Percentiles rank a stretch among this genome's conserved stretches.
Evolutionary conservation across 2,113 vertebrate genomes (phyloP).

Genomic region (Tenrec ecaudatus): DNA sequence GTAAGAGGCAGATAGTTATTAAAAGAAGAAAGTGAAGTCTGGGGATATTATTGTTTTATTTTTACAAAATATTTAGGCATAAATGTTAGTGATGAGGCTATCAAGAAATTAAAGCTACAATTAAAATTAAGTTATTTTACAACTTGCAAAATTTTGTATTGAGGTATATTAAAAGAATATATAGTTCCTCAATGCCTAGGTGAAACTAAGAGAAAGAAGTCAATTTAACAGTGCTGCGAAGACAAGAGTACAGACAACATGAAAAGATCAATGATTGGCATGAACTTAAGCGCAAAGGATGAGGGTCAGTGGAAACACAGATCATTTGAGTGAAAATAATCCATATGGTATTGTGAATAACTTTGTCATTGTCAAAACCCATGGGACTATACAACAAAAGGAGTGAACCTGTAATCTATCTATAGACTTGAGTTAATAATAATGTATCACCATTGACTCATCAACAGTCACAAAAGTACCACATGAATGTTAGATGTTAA

Average conservation of each 20-base stretch:
- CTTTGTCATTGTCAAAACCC: not conserved
- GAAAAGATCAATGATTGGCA: not conserved
- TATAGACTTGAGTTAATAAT: not conserved
- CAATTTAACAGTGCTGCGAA: not conserved
- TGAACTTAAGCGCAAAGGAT: not conserved
- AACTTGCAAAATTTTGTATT: not conserved
- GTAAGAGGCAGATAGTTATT: no score
- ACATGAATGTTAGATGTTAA: not conserved
- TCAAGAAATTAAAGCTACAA: not conserved
- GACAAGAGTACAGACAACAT: not conserved
- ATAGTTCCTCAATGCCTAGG: not conserved
- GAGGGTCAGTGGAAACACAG: not conserved
- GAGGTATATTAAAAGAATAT: constrained; percentile 10
- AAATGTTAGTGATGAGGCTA: not conserved
- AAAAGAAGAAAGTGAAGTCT: not conserved
- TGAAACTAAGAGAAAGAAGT: no score
- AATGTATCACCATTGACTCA: not conserved
- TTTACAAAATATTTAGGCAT: not conserved
- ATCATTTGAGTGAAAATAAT: not conserved
- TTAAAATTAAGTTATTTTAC: not conserved
- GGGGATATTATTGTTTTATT: not conserved
- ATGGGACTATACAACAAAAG: not conserved
- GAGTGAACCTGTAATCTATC: not conserved
- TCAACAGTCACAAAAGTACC: not conserved
- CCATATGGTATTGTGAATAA: not conserved